Evolutionary conservation across 2,888 invertebrate species (phyloP), one percentile per base, ranked within the genome.

Genomic region (Drosophila paramelanica): DNA sequence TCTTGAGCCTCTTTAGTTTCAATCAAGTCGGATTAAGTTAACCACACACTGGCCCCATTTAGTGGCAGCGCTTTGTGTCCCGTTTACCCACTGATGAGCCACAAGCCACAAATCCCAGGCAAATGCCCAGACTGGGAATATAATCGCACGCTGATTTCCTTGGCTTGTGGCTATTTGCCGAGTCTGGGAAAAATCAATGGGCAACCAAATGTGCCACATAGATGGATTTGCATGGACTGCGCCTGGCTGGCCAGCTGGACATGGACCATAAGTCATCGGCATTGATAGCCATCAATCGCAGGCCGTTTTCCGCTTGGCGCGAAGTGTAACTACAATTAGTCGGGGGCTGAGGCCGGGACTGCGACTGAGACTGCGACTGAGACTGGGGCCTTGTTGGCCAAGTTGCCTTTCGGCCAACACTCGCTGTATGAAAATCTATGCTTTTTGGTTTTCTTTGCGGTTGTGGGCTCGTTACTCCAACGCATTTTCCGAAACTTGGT

Each of bases 241-340:
- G 51, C 59, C 36, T 36, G 36, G 5, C 36, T 36, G 36, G 36
- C 36, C 4, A 58, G 47, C 72, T 67, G 77, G 69, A 69, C 68
- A 56, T 51, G 49, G 72, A 57, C 79, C 76, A 85, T 88, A 88
- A 88, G 86, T 86, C 88, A 85, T 77, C 75, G 73, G 73, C 88
- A 88, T 83, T 86, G 88, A 88, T 86, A 86, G 85, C 88, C 85
- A 86, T 86, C 86, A 86, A 86, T 88, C 88, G 88, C 76, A 49
- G 57, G 67, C 69, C 73, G 75, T 74, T 80, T 72, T 79, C 67
- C 76, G 78, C 77, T 58, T 75, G 73, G 87, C 77, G 85, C 75
- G 84, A 88, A 84, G 85, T 85, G 77, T 74, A 81, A 82, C 85
- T 73, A 86, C 86, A 86, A 86, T 86, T 86, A 86, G 86, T 85